Evolutionary conservation across 2,113 vertebrate genomes (phyloP).

Genomic region (Xenopus tropicalis): DNA sequence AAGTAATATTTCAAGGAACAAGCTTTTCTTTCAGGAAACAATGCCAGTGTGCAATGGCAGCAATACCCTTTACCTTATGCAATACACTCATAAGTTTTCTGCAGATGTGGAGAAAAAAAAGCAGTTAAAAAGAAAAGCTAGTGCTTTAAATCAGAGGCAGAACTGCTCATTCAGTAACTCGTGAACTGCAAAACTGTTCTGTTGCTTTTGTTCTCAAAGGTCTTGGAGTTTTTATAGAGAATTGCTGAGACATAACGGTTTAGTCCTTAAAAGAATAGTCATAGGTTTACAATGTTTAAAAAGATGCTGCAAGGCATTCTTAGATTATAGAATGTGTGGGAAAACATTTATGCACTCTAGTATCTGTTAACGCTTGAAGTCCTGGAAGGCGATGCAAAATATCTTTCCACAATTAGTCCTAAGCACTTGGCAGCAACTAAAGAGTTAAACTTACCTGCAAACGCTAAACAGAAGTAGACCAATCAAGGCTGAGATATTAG

Average conservation of each 20-base stretch:
- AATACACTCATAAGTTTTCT: background rate
- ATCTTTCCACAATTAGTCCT: background rate
- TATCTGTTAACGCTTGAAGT: slow-evolving; percentile 34
- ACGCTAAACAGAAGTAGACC: slow-evolving; percentile 63
- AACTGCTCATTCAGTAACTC: background rate
- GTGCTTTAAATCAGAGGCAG: background rate
- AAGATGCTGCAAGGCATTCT: slow-evolving; percentile 18
- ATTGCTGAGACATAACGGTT: slow-evolving; percentile 24
- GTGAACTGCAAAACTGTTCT: background rate
- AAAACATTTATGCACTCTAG: slow-evolving; percentile 28
- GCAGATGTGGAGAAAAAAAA: background rate
- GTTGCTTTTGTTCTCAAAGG: slow-evolving; percentile 5
- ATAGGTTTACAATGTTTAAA: slow-evolving; percentile 18
- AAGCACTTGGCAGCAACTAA: slow-evolving; percentile 14
- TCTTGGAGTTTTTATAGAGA: background rate
- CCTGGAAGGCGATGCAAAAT: background rate
- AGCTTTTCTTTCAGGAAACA: background rate
- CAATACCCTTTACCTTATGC: background rate
- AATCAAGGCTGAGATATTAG: slow-evolving; percentile 74
- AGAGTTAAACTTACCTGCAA: slow-evolving; percentile 72
- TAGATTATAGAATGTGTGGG: slow-evolving; percentile 6
- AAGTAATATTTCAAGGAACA: too few relatives aligned
- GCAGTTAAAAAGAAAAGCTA: slow-evolving; percentile 1
- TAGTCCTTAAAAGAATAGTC: slow-evolving; percentile 1
- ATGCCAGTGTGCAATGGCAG: background rate